phyloP scores from a whole-genome alignment of 2,113 vertebrate genomes.

The Nibea albiflora region DNA sequence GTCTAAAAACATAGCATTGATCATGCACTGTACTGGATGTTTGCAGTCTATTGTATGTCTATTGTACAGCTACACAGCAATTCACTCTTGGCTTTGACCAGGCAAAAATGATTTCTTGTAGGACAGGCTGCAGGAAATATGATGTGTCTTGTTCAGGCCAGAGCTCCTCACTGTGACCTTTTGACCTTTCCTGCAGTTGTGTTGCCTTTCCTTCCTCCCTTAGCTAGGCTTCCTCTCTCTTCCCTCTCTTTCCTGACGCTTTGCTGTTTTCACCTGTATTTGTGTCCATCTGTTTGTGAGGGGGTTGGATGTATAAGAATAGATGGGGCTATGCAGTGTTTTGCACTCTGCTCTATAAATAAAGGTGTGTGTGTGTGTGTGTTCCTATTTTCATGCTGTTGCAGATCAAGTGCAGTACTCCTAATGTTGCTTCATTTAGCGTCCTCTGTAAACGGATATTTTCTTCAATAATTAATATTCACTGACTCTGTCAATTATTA shows the following conservation, averaged over 20 bases:
- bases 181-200: conserved; percentile 6
- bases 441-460: conserved; percentile 2
- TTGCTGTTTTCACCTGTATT: background rate
- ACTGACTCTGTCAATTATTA: background rate
- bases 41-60: background rate
- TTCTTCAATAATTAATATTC: background rate
- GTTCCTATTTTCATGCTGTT: background rate
- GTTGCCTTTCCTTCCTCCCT: background rate
- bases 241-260: background rate
- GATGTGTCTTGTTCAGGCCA: background rate
- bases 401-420: background rate
- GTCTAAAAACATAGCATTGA: background rate
- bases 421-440: background rate
- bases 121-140: conserved; percentile 7
- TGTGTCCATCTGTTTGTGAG: background rate
- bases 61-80: background rate
- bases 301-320: background rate
- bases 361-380: background rate
- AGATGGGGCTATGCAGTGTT: background rate
- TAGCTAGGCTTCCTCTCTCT: background rate
- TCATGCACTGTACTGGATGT: background rate
- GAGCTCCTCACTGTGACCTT: background rate
- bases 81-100: background rate
- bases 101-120: background rate
- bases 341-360: conserved; percentile 9